Conservation (phyloP, 2,888 invertebrate species). For the Chymomyza amoena region DNA sequence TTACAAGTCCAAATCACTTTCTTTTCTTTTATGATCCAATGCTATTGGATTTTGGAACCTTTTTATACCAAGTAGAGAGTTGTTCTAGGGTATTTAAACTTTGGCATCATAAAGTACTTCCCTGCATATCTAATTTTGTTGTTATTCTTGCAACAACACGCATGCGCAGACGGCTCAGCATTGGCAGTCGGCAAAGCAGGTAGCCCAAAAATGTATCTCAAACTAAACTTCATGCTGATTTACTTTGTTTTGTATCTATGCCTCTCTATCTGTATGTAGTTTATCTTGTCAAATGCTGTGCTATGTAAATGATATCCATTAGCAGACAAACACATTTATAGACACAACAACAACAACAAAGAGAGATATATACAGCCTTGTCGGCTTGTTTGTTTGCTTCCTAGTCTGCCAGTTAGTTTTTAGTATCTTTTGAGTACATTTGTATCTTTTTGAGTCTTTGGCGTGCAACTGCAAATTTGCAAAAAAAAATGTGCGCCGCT, state of each 20-base stretch:
- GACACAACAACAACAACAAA: neutral
- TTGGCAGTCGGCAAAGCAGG: constrained; percentile 40
- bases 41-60: no score
- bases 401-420: neutral
- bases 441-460: constrained; percentile 1
- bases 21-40: no score
- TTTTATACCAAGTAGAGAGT: neutral
- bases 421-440: constrained; percentile 9
- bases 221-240: neutral
- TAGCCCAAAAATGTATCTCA: constrained; percentile 31
- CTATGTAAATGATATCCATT: constrained; percentile 57
- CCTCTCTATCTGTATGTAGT: neutral
- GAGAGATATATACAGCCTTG: neutral
- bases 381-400: neutral
- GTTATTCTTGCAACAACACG: constrained; percentile 26
- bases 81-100: neutral
- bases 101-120: neutral
- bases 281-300: neutral
- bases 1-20: no score
- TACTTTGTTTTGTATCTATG: neutral
- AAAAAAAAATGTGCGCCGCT: constrained; percentile 8
- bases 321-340: constrained; percentile 13
- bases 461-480: constrained; percentile 13
- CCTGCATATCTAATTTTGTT: neutral
- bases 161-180: constrained; percentile 40